Evolutionary conservation across 2,113 vertebrate genomes (phyloP), one percentile per base, ranked within the genome.

Genomic region (Hiodon alosoides): DNA sequence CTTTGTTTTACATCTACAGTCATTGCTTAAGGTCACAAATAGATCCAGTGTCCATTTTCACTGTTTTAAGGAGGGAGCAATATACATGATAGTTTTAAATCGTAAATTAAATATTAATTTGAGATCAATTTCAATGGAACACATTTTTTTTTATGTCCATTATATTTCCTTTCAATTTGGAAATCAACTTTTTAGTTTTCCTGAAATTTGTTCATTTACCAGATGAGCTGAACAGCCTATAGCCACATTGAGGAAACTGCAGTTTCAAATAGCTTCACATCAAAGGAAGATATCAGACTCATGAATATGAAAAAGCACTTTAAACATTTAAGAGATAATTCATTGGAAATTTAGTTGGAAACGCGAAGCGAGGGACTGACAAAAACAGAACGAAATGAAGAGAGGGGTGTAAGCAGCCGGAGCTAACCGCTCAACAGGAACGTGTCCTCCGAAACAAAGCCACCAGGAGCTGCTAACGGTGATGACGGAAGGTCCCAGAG

Each of bases 321-420:
- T 14, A 71, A 59, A 58, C 57, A 11, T 61, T 66, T 47, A 55
- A 54, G 62, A 67, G 3, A 61, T 51, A 48, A 52, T 59, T 7
- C 80, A 62, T 60, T 69, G 68, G 51, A 62, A 54, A 47, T 71
- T 48, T 70, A 75, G 11, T 70, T 60, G 53, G 57, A 55, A 54
- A 16, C 59, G n/a, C 16, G 9, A 69, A 70, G 67, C 57, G 46
- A 10, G 59, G 67, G 58, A 48, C 8, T 46, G n/a, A 61, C 5
- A 51, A 51, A 46, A 69, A 74, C 57, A 13, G 50, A 16, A 67
- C 14, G 47, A 48, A 57, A 13, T 54, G 47, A 14, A 53, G 13
- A 7, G 71, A 48, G 52, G 55, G 14, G 70, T 7, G 17, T 64
- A n/a, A 69, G 72, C 61, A 68, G 74, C 9, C 8, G 54, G 47